Conservation (phyloP, 2,113 vertebrate species). For the Centropus bengalensis region DNA sequence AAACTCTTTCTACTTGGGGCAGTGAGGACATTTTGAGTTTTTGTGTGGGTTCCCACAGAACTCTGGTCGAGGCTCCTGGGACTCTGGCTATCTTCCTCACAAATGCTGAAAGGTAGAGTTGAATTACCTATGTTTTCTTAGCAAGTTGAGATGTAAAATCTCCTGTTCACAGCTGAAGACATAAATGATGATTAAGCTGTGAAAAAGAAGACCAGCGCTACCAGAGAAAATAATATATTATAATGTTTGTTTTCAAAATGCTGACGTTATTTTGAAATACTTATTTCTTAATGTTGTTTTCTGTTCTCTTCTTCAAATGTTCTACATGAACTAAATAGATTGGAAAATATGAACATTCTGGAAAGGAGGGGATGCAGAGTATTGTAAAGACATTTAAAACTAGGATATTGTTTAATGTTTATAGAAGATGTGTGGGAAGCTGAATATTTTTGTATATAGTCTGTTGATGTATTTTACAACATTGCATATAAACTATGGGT, state of each 20-base stretch:
- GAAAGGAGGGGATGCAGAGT: neutral
- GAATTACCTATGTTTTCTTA: neutral
- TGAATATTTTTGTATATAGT: conserved; percentile 46
- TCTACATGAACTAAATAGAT: neutral
- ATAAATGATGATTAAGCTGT: neutral
- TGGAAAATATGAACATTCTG: neutral
- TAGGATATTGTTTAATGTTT: conserved; percentile 1
- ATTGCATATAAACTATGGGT: neutral
- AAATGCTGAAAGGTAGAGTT: neutral
- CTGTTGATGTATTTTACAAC: conserved; percentile 29
- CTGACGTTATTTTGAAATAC: neutral
- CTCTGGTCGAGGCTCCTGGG: neutral
- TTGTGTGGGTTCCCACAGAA: neutral
- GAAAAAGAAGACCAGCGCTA: neutral
- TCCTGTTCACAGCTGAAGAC: neutral
- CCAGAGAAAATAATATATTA: neutral
- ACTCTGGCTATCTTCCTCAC: neutral
- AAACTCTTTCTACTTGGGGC: neutral
- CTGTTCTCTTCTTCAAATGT: neutral
- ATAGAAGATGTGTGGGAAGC: conserved; percentile 26
- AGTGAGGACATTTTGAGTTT: neutral
- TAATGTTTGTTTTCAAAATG: neutral
- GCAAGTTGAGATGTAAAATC: neutral
- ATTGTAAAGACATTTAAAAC: neutral
- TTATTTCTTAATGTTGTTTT: neutral